phyloP scores from a whole-genome alignment of 2,797 vertebrate genomes.

The Poecile montanus region DNA sequence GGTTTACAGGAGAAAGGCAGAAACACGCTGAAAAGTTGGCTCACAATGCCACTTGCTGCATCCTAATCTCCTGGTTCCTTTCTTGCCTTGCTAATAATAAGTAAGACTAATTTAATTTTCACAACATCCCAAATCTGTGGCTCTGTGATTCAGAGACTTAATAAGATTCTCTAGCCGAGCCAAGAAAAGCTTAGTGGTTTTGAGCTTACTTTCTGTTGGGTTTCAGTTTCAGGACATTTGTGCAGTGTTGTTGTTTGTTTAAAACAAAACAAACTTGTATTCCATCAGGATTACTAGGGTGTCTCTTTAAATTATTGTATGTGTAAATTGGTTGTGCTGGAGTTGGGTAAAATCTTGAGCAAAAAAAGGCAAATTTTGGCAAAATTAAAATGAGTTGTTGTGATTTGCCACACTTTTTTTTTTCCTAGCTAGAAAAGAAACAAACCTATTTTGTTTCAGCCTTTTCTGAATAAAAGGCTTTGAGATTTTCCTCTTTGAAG shows the following conservation, averaged over 20 bases:
- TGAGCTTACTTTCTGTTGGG: slow-evolving; percentile 31
- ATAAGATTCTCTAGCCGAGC: slow-evolving; percentile 10
- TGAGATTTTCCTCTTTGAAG: neutral
- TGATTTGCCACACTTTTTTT: neutral
- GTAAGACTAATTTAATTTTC: slow-evolving; percentile 60
- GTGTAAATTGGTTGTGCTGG: neutral
- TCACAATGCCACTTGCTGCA: neutral
- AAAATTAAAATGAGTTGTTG: neutral
- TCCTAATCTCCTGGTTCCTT: slow-evolving; percentile 27
- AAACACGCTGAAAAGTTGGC: neutral
- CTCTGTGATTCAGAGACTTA: slow-evolving; percentile 7
- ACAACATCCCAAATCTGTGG: slow-evolving; percentile 36
- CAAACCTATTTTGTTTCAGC: neutral
- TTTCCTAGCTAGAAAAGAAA: neutral
- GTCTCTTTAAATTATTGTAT: neutral
- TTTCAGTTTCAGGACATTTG: slow-evolving; percentile 16
- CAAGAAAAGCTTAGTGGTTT: slow-evolving; percentile 30
- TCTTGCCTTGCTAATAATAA: slow-evolving; percentile 49
- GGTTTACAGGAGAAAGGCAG: neutral
- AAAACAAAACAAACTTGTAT: neutral
- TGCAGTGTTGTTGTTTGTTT: neutral
- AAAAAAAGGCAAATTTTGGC: neutral
- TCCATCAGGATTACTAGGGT: neutral
- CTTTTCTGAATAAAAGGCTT: neutral
- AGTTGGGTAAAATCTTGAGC: neutral